A percentile compares a stretch with the other conserved stretches of the same genome.
phyloP scores from a whole-genome alignment of 2,888 invertebrate species.

The Caradrina kadenii region DNA sequence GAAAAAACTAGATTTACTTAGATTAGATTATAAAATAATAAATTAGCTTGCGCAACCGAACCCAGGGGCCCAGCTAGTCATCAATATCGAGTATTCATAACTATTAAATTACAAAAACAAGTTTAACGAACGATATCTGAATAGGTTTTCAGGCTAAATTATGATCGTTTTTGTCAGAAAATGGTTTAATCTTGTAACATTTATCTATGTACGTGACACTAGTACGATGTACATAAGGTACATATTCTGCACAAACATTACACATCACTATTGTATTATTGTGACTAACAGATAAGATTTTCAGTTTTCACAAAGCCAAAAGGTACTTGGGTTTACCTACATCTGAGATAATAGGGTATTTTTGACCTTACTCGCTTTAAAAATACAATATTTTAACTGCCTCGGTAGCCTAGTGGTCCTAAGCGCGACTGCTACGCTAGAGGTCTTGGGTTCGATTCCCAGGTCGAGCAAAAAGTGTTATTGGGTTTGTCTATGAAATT shows the following conservation, averaged over 20 bases:
- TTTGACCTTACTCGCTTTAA: too few species aligned
- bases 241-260: neutral
- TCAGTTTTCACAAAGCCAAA: neutral
- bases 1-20: neutral
- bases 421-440: too few species aligned
- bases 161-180: constrained; percentile 8
- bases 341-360: too few species aligned
- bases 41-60: neutral
- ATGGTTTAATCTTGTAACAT: constrained; percentile 27
- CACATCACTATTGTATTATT: neutral
- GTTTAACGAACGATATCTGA: constrained; percentile 17
- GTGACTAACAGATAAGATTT: neutral
- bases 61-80: neutral
- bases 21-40: neutral
- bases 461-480: too few species aligned
- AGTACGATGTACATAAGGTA: neutral
- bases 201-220: constrained; percentile 32
- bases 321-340: neutral
- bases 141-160: constrained; percentile 17
- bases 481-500: too few species aligned
- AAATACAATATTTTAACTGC: too few species aligned
- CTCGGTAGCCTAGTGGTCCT: too few species aligned
- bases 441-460: too few species aligned
- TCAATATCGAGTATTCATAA: neutral
- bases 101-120: neutral